Evolutionary conservation across 2,113 vertebrate species (phyloP).

Genomic region (Hassar affinis): DNA sequence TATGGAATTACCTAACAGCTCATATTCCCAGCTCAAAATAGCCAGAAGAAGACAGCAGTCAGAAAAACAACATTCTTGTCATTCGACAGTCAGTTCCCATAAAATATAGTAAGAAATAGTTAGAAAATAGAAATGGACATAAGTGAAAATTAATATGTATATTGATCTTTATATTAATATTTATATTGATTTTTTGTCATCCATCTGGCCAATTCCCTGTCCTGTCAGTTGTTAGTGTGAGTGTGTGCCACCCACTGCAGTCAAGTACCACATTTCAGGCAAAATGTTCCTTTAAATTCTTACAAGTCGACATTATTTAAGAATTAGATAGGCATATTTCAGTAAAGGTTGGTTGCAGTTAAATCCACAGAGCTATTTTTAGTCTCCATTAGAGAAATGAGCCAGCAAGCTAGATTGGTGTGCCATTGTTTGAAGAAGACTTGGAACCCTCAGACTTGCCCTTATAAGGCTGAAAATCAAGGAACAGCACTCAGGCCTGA

Average conservation of each 20-base stretch:
- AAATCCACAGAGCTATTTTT: slow-evolving; percentile 43
- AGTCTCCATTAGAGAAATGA: slow-evolving; percentile 40
- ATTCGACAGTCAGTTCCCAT: neutral
- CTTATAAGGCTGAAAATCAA: slow-evolving; percentile 57
- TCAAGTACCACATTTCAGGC: neutral
- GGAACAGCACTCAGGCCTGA: slow-evolving; percentile 34
- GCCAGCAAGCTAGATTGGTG: slow-evolving; percentile 33
- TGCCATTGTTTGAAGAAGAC: slow-evolving; percentile 51
- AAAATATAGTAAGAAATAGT: neutral
- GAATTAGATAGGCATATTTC: neutral
- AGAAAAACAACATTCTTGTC: neutral
- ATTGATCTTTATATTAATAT: no score
- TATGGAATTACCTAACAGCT: neutral
- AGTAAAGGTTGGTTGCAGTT: neutral
- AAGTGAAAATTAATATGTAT: no score
- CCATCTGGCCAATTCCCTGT: neutral
- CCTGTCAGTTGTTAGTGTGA: neutral
- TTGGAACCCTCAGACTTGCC: slow-evolving; percentile 50
- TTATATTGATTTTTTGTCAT: no score
- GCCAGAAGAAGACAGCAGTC: neutral
- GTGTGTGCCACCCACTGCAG: neutral
- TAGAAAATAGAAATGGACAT: neutral
- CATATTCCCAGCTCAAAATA: neutral
- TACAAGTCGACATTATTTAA: slow-evolving; percentile 13
- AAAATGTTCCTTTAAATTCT: neutral